These are phyloP conservation scores for Pseudochromis fuscus DNA, from an alignment of 2,797 vertebrate species.

Conservation along the genomic window DNA sequence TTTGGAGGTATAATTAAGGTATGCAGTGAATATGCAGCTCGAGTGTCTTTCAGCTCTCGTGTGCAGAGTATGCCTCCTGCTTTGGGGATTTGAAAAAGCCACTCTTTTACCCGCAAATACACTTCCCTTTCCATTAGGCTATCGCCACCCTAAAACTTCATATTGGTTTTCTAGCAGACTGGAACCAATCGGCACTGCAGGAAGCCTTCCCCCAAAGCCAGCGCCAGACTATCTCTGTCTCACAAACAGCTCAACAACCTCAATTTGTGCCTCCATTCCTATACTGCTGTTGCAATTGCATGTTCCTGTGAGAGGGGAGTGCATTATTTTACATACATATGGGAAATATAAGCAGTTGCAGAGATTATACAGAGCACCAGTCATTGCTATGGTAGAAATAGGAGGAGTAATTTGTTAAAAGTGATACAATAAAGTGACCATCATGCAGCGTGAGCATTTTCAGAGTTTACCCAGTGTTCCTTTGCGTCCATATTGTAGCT, in stretches of 20 bases:
- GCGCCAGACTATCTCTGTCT: slow-evolving; percentile 61
- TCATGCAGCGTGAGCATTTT: background rate
- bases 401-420: background rate
- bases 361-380: background rate
- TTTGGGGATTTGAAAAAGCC: slow-evolving; percentile 60
- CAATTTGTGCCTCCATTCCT: slow-evolving; percentile 40
- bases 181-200: slow-evolving; percentile 72
- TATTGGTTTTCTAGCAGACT: slow-evolving; percentile 75
- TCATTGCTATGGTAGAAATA: background rate
- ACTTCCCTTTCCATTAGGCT: slow-evolving; percentile 58
- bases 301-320: slow-evolving; percentile 13
- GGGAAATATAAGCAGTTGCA: slow-evolving; percentile 7
- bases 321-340: background rate
- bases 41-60: slow-evolving; percentile 28
- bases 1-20: slow-evolving; percentile 23
- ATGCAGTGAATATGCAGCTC: slow-evolving; percentile 15
- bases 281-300: slow-evolving; percentile 26
- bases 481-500: slow-evolving; percentile 1
- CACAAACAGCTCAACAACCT: slow-evolving; percentile 63
- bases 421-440: background rate
- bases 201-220: slow-evolving; percentile 60
- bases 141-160: slow-evolving; percentile 64
- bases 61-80: slow-evolving; percentile 39
- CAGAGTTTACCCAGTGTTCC: background rate
- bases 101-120: slow-evolving; percentile 60